Evolutionary conservation across 2,113 vertebrate genomes (phyloP).

Genomic region (Corythornis cristatus): DNA sequence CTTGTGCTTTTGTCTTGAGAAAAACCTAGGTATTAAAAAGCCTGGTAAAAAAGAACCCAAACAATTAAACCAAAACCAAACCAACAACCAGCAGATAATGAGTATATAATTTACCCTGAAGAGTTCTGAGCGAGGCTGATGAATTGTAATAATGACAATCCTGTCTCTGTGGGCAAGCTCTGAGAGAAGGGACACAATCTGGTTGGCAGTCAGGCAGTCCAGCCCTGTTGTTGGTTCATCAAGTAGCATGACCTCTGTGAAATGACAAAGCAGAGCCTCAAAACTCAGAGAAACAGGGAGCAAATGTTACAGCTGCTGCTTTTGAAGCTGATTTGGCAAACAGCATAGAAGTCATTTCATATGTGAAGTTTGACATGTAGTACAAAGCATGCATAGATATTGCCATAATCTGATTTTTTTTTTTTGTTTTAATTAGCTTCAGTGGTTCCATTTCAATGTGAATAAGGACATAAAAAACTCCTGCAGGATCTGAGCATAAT

Average conservation of each 20-base stretch:
- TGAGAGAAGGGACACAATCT: conserved; percentile 86
- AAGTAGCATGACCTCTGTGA: conserved; percentile 89
- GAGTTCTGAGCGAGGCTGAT: conserved; percentile 94
- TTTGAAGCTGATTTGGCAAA: neutral
- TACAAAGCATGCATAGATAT: neutral
- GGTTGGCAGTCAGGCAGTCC: conserved; percentile 95
- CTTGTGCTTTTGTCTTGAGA: neutral
- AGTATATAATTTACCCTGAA: conserved; percentile 81
- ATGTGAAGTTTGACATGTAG: neutral
- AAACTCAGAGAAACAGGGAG: neutral
- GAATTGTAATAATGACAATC: conserved; percentile 93
- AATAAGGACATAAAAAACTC: neutral
- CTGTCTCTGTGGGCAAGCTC: conserved; percentile 86
- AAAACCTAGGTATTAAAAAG: neutral
- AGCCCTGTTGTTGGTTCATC: conserved; percentile 95
- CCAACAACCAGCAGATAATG: neutral
- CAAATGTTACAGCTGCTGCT: neutral
- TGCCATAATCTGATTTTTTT: neutral
- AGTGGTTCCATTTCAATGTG: neutral
- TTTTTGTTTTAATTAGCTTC: neutral
- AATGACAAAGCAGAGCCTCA: neutral
- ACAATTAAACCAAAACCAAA: no score
- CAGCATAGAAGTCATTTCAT: neutral
- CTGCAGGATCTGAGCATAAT: neutral
- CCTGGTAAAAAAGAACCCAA: neutral